phyloP scores from a whole-genome alignment of 2,888 invertebrate genomes.

The Xestia c-nigrum region DNA sequence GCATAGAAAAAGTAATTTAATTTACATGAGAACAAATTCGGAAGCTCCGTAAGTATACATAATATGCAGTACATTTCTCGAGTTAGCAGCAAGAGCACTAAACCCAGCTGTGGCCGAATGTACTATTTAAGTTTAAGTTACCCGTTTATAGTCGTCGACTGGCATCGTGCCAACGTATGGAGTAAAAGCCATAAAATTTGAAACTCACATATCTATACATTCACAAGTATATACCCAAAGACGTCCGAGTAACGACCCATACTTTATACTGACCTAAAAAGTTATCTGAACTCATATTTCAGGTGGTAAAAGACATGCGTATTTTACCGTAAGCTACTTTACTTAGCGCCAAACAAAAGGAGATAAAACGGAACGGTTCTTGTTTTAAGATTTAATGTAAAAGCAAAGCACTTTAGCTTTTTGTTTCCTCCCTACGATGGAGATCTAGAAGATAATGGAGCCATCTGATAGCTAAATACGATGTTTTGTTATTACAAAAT shows the following conservation, averaged over 20 bases:
- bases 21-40: slow-evolving; percentile 43
- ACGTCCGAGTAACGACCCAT: slow-evolving; percentile 44
- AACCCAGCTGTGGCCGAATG: slow-evolving; percentile 61
- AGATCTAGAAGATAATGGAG: slow-evolving; percentile 10
- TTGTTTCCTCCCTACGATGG: background rate
- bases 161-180: slow-evolving; percentile 68
- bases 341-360: slow-evolving; percentile 51
- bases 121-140: slow-evolving; percentile 70
- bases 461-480: background rate
- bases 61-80: slow-evolving; percentile 40
- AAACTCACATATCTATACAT: slow-evolving; percentile 58
- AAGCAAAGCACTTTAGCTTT: slow-evolving; percentile 20
- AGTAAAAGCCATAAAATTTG: slow-evolving; percentile 64
- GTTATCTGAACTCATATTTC: slow-evolving; percentile 54
- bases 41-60: slow-evolving; percentile 32
- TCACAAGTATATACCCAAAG: slow-evolving; percentile 50
- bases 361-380: slow-evolving; percentile 47
- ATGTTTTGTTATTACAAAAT: slow-evolving; percentile 18
- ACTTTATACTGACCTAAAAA: slow-evolving; percentile 62
- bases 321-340: slow-evolving; percentile 46
- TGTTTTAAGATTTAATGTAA: slow-evolving; percentile 43
- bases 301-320: slow-evolving; percentile 41
- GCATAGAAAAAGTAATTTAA: slow-evolving; percentile 36
- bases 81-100: slow-evolving; percentile 54
- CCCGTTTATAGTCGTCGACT: slow-evolving; percentile 66